A percentile compares a stretch with the other conserved stretches of the same genome.
These are phyloP conservation scores for Cathartes aura DNA, from an alignment of 2,113 vertebrate species.

Conservation along the genomic window DNA sequence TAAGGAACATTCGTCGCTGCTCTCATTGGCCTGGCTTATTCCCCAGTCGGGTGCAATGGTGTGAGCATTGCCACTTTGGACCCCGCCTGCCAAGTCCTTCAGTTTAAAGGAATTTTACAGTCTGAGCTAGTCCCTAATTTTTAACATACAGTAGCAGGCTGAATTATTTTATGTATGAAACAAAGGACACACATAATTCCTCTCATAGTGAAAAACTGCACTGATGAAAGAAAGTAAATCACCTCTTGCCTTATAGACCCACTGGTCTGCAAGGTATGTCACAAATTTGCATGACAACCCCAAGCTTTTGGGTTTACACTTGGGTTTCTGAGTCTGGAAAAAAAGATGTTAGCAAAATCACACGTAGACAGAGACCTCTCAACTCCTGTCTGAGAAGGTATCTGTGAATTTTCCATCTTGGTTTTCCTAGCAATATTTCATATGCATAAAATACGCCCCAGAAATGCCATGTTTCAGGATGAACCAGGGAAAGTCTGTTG, in stretches of 20 bases:
- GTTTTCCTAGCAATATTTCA: background rate
- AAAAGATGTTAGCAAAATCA: background rate
- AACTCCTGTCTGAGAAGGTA: background rate
- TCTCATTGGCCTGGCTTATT: background rate
- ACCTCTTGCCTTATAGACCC: background rate
- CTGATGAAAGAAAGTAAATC: background rate
- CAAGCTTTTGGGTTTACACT: background rate
- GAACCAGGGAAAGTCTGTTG: background rate
- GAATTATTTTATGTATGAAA: background rate
- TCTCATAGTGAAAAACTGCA: background rate
- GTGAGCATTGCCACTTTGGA: background rate
- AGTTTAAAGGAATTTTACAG: background rate
- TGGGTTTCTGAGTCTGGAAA: background rate
- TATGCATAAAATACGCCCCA: background rate
- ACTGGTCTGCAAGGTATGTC: background rate
- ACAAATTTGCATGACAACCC: background rate
- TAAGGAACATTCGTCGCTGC: background rate
- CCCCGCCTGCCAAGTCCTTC: accelerated
- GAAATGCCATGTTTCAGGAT: background rate
- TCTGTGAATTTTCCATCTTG: background rate
- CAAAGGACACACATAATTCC: background rate
- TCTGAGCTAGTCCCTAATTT: background rate
- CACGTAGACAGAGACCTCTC: background rate
- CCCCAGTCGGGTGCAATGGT: background rate
- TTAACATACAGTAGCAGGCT: background rate